Evolutionary conservation across 1,140 invertebrate genomes (phyloP), one percentile per base, ranked within the genome.

Genomic region (Littorina saxatilis): DNA sequence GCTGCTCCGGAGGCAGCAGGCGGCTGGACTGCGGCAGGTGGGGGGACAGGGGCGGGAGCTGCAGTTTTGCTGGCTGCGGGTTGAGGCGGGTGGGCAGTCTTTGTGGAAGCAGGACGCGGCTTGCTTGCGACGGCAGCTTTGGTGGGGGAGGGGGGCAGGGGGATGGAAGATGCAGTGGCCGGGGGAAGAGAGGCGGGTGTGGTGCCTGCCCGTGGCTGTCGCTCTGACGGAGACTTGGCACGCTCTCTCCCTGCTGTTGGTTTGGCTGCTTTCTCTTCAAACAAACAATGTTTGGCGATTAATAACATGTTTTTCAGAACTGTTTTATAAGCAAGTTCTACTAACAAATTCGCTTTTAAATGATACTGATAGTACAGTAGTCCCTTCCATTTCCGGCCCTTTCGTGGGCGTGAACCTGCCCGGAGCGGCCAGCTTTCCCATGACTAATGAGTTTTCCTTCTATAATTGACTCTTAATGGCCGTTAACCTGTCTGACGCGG

Each of bases 231-330:
- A 13, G 83, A 84, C 37, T 78, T 81, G 0, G 52, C 74, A 39
- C 77, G 80, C 43, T 84, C 83, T 35, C 52, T 37, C 1, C 80
- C 75, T 23, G 77, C 40, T 40, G 70, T n/a, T 1, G 80, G 72
- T 70, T 84, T 84, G 58, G 83, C 63, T 27, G 76, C 80, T 84
- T 84, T 84, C 73, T 84, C 83, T 84, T 79, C 52, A 52, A 43
- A 9, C 29, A 37, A 27, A 40, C 37, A n/a, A n/a, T n/a, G n/a
- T n/a, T n/a, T n/a, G n/a, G n/a, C n/a, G n/a, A n/a, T n/a, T n/a
- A n/a, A n/a, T n/a, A n/a, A n/a, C n/a, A n/a, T n/a, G n/a, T n/a
- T n/a, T n/a, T n/a, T n/a, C n/a, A n/a, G n/a, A n/a, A n/a, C n/a
- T n/a, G n/a, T n/a, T n/a, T n/a, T n/a, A n/a, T n/a, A n/a, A n/a